Conservation (phyloP, 2,797 vertebrate genomes). For the Malacoctenus gilli region DNA sequence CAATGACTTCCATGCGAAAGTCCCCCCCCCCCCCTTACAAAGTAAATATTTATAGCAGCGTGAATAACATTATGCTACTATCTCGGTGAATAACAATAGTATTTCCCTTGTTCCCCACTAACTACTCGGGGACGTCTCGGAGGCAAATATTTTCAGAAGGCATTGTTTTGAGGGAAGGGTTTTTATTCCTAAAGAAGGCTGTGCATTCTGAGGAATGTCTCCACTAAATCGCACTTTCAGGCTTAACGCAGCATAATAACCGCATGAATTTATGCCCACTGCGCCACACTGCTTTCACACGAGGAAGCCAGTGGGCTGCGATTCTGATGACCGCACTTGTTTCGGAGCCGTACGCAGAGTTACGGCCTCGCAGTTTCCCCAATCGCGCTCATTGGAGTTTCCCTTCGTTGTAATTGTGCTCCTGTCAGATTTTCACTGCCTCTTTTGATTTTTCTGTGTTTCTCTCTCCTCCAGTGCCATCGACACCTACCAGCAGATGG, state of each 20-base stretch:
- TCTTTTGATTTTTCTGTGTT: too few relatives aligned
- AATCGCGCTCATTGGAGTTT: conserved; percentile 21
- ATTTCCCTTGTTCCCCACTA: conserved; percentile 29
- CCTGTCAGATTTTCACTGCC: too few relatives aligned
- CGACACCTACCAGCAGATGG: conserved; percentile 82
- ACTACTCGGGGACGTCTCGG: conserved; percentile 28
- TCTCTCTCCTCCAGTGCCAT: conserved; percentile 81
- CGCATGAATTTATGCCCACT: conserved; percentile 46
- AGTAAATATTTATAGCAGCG: conserved; percentile 68
- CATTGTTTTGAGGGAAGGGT: conserved; percentile 38
- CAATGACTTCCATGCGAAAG: conserved; percentile 53
- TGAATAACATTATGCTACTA: conserved; percentile 33
- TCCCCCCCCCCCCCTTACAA: conserved; percentile 30
- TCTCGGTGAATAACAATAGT: conserved; percentile 34
- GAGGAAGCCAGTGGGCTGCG: conserved; percentile 18
- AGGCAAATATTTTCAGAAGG: conserved; percentile 28
- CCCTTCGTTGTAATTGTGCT: too few relatives aligned
- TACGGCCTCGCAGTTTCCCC: conserved; percentile 30
- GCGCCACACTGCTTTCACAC: conserved; percentile 29
- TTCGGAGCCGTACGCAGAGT: conserved; percentile 37
- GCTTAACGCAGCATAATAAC: conserved; percentile 58
- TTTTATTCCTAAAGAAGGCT: conserved; percentile 34
- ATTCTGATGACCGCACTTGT: conserved; percentile 48
- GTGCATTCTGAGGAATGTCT: conserved; percentile 38
- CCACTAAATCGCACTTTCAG: conserved; percentile 48